Percentiles rank a stretch among this genome's conserved stretches.
Evolutionary conservation across 2,797 vertebrate species (phyloP).

Genomic region (Danio jaintianensis): DNA sequence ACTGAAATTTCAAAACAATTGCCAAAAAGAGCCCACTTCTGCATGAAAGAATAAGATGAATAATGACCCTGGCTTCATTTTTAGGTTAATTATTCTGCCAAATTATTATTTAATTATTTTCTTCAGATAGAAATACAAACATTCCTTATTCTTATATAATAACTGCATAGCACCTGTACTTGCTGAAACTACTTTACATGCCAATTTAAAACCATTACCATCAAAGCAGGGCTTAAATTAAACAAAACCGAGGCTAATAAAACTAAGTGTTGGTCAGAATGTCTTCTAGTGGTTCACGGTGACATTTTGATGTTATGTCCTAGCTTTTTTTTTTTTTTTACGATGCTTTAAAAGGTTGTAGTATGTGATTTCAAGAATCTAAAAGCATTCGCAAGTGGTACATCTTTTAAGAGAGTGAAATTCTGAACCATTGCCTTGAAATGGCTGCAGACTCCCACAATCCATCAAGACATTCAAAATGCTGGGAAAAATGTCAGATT

Average conservation of each 20-base stretch:
- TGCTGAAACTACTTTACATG: not conserved
- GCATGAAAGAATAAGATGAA: too few species aligned
- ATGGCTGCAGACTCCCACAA: not conserved
- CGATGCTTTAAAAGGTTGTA: slow-evolving; percentile 7
- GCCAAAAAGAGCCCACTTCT: too few species aligned
- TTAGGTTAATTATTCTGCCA: not conserved
- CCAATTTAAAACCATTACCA: not conserved
- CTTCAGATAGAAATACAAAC: not conserved
- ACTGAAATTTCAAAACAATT: too few species aligned
- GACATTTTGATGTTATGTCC: slow-evolving; percentile 20
- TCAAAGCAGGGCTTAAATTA: not conserved
- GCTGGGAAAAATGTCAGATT: slow-evolving; percentile 15
- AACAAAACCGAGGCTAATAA: not conserved
- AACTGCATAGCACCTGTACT: not conserved
- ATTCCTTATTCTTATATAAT: not conserved
- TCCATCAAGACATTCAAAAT: slow-evolving; percentile 39
- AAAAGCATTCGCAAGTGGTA: slow-evolving; percentile 29
- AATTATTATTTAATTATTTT: too few species aligned
- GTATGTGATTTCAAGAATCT: slow-evolving; percentile 12
- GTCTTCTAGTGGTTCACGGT: not conserved
- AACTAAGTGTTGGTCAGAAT: not conserved
- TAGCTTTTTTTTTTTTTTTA: not conserved
- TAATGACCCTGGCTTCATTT: too few species aligned
- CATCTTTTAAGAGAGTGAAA: slow-evolving; percentile 17
- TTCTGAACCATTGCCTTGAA: slow-evolving; percentile 7